Percentiles rank a stretch among this genome's conserved stretches.
These are phyloP conservation scores for Achroia grisella DNA, from an alignment of 1,140 invertebrate genomes.

Conservation along the genomic window DNA sequence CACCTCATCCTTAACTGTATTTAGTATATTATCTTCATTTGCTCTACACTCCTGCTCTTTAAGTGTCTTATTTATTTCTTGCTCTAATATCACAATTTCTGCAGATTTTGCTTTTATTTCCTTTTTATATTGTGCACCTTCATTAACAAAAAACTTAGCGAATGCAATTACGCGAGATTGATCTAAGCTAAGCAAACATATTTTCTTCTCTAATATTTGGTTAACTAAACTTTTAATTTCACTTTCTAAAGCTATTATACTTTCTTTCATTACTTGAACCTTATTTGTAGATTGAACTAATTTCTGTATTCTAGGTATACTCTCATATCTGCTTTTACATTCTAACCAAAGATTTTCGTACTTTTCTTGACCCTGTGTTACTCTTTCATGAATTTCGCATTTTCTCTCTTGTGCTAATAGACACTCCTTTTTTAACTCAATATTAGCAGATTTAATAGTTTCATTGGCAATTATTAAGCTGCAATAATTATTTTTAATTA, in stretches of 20 bases:
- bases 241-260: conserved; percentile 22
- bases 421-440: conserved; percentile 46
- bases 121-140: conserved; percentile 23
- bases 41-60: conserved; percentile 7
- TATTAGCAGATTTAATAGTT: conserved; percentile 41
- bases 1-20: background rate
- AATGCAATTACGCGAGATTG: conserved; percentile 34
- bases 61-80: conserved; percentile 19
- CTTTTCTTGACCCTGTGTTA: conserved; percentile 34
- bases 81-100: conserved; percentile 21
- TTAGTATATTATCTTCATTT: conserved; percentile 2
- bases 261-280: conserved; percentile 17
- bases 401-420: conserved; percentile 36
- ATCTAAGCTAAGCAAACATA: conserved; percentile 17
- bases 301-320: conserved; percentile 39
- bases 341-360: conserved; percentile 47
- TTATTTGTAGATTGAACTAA: conserved; percentile 23
- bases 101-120: conserved; percentile 21
- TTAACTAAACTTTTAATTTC: conserved; percentile 18
- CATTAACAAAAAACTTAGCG: conserved; percentile 31
- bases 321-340: conserved; percentile 44
- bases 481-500: background rate
- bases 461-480: conserved; percentile 20
- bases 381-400: conserved; percentile 23
- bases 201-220: conserved; percentile 26